Evolutionary conservation across 2,113 vertebrate species (phyloP).

Genomic region (Neolamprologus sp.): DNA sequence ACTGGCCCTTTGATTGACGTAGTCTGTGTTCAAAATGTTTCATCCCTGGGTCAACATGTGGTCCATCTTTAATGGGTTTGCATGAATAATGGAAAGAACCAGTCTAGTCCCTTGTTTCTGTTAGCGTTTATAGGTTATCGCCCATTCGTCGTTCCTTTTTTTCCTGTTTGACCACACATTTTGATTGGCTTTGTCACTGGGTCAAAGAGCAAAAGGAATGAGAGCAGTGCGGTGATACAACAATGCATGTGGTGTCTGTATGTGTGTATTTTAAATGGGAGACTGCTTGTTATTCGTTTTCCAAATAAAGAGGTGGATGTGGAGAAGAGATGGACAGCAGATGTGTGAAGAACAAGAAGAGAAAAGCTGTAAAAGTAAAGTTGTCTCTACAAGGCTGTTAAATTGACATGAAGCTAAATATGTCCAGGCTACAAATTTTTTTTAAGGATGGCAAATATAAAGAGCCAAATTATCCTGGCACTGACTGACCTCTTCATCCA

Average conservation of each 20-base stretch:
- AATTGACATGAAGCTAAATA: neutral
- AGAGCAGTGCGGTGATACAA: neutral
- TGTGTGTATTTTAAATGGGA: slow-evolving; percentile 26
- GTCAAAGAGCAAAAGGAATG: slow-evolving; percentile 25
- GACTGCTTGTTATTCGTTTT: slow-evolving; percentile 45
- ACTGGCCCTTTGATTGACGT: neutral
- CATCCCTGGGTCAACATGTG: slow-evolving; percentile 44
- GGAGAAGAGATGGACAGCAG: slow-evolving; percentile 39
- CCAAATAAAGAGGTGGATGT: slow-evolving; percentile 33
- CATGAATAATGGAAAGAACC: slow-evolving; percentile 54
- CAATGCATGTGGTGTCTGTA: neutral
- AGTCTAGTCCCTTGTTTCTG: slow-evolving; percentile 20
- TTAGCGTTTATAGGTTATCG: slow-evolving; percentile 25
- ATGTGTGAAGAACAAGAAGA: slow-evolving; percentile 24
- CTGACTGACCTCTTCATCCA: neutral
- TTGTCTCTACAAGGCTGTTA: neutral
- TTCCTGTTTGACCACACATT: neutral
- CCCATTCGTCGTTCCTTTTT: neutral
- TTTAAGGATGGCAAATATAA: neutral
- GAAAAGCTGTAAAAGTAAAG: neutral
- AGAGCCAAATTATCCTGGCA: neutral
- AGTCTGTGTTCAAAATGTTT: neutral
- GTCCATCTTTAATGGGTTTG: slow-evolving; percentile 41
- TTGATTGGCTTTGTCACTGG: slow-evolving; percentile 33
- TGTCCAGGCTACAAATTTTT: neutral